Percentiles rank a stretch among this genome's conserved stretches.
Conservation (phyloP, 30 jellyfish, hydroid and myxozoan genomes). For the Nemopilema nomurai region DNA sequence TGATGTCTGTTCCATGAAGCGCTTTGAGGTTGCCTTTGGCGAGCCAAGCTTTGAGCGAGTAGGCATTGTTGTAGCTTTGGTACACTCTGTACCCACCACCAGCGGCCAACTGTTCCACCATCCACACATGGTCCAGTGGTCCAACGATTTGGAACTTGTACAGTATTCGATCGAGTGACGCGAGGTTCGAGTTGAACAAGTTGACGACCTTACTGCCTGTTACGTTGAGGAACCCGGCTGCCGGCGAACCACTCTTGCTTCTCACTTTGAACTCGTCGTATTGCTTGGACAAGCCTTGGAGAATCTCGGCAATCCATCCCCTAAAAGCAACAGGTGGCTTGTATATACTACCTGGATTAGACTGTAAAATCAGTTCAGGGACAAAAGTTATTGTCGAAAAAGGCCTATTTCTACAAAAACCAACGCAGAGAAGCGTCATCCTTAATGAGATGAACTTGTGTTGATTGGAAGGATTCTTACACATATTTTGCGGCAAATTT, state of each 20-base stretch:
- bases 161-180: constrained; percentile 7
- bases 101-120: constrained; percentile 44
- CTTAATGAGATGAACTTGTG: no score
- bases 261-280: constrained; percentile 12
- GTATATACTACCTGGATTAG: not conserved
- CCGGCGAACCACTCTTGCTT: not conserved
- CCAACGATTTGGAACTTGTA: constrained; percentile 49
- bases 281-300: constrained; percentile 24
- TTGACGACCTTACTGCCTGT: constrained; percentile 2
- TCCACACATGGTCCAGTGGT: constrained; percentile 55
- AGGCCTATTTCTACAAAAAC: not conserved
- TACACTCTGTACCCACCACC: constrained; percentile 67
- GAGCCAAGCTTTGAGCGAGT: constrained; percentile 71
- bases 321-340: no score
- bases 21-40: constrained; percentile 20
- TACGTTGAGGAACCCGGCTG: constrained; percentile 25
- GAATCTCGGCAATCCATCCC: constrained; percentile 44
- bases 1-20: constrained; percentile 45
- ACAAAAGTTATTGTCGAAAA: not conserved
- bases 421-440: not conserved
- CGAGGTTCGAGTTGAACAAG: constrained; percentile 6
- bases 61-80: constrained; percentile 61
- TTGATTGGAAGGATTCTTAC: no score
- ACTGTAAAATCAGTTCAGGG: not conserved
- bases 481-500: no score